phyloP scores from a whole-genome alignment of 2,113 vertebrate species.

The Spilogale gracilis region DNA sequence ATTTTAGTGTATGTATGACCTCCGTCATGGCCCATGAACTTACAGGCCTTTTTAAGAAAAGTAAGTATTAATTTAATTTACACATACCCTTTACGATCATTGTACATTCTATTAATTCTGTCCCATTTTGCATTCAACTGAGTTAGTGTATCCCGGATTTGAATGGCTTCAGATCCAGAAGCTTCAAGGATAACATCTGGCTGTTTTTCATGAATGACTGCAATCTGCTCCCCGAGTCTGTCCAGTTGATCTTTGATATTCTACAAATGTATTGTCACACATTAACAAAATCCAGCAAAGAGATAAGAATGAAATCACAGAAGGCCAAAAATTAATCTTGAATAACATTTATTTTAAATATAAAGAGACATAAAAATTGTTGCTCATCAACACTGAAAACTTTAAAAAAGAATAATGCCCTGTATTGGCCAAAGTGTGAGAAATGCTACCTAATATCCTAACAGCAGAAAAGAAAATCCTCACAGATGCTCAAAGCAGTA shows the following conservation, averaged over 20 bases:
- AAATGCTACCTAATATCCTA: neutral
- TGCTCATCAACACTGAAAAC: neutral
- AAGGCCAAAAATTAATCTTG: neutral
- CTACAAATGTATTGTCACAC: conserved; percentile 84
- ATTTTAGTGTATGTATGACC: neutral
- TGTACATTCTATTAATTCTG: conserved; percentile 94
- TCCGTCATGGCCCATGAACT: neutral
- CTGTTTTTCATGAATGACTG: conserved; percentile 93
- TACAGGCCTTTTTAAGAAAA: neutral
- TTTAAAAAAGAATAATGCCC: neutral
- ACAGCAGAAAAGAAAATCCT: neutral
- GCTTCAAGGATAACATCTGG: conserved; percentile 93
- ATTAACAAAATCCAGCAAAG: conserved; percentile 26
- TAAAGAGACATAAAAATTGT: neutral
- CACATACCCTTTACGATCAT: conserved; percentile 94
- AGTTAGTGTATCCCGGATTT: conserved; percentile 92
- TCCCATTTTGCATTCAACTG: conserved; percentile 97
- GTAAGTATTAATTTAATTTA: neutral
- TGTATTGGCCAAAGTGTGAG: neutral
- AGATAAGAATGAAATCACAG: neutral
- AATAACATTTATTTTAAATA: neutral
- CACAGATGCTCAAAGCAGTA: neutral
- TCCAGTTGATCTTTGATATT: conserved; percentile 94
- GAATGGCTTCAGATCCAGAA: conserved; percentile 91
- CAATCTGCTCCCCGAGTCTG: conserved; percentile 92